Conservation (phyloP, 2,797 vertebrate genomes). For the Cryptoblepharus egeriae region DNA sequence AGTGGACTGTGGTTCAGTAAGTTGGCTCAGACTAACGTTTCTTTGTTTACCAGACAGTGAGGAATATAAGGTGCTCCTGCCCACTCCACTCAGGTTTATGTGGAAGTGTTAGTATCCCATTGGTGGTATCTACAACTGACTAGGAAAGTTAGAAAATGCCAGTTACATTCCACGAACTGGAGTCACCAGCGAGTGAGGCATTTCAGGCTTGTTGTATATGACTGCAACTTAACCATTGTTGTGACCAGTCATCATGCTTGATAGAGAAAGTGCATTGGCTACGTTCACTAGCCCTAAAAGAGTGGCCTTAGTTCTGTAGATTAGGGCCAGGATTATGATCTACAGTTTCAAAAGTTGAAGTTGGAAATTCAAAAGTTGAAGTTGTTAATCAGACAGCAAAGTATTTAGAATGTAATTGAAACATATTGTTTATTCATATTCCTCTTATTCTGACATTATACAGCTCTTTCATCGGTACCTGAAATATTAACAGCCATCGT, state of each 20-base stretch:
- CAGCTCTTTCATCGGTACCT: neutral
- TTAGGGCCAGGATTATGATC: neutral
- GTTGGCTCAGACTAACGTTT: too few relatives aligned
- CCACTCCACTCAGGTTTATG: too few relatives aligned
- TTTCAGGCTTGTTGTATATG: too few relatives aligned
- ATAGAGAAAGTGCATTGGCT: neutral
- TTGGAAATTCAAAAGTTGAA: neutral
- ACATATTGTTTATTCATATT: neutral
- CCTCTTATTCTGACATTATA: neutral
- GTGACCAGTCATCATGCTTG: neutral
- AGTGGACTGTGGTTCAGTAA: too few relatives aligned
- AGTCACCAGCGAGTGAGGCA: too few relatives aligned
- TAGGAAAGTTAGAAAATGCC: too few relatives aligned
- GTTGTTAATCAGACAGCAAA: neutral
- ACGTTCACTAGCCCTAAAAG: neutral
- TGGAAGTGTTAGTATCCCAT: too few relatives aligned
- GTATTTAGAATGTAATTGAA: neutral
- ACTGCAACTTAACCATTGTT: neutral
- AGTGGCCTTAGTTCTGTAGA: neutral
- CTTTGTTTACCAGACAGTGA: too few relatives aligned
- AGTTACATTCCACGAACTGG: too few relatives aligned
- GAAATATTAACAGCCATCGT: neutral
- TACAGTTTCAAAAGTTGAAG: neutral
- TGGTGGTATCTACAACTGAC: too few relatives aligned
- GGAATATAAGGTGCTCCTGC: too few relatives aligned